Conservation (phyloP, 2,797 vertebrate genomes). For the Poeciliopsis presidionis region DNA sequence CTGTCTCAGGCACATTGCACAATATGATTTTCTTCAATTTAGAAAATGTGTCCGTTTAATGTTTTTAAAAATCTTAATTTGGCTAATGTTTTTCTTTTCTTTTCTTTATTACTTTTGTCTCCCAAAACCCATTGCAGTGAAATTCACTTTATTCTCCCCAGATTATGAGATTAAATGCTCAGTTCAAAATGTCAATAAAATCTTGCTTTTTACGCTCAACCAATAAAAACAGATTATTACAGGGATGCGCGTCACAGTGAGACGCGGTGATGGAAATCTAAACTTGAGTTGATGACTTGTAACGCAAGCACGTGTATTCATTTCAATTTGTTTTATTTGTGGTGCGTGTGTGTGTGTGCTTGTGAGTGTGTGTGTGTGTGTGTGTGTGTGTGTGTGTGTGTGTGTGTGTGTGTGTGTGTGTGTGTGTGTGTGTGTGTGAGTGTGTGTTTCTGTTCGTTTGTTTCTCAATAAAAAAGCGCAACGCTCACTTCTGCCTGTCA, state of each 20-base stretch:
- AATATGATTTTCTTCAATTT: background rate
- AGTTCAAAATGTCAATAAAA: background rate
- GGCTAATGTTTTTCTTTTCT: no score
- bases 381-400: background rate
- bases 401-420: background rate
- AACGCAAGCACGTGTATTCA: background rate
- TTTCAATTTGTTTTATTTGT: background rate
- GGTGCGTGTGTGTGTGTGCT: background rate
- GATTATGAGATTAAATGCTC: background rate
- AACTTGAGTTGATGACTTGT: background rate
- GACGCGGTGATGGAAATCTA: background rate
- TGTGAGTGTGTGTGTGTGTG: background rate
- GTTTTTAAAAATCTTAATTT: no score
- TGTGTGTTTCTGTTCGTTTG: background rate
- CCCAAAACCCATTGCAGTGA: background rate
- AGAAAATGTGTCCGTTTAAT: background rate
- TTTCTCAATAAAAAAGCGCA: background rate
- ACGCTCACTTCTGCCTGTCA: background rate
- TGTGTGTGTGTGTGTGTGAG: background rate
- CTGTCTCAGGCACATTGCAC: background rate
- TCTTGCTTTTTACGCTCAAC: background rate
- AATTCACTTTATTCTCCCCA: background rate
- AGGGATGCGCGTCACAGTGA: background rate
- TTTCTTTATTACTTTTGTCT: background rate
- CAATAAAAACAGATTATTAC: background rate